Percentiles rank a stretch among this genome's conserved stretches.
These are phyloP conservation scores for Penelope pileata DNA, from an alignment of 2,113 vertebrate species.

Conservation along the genomic window DNA sequence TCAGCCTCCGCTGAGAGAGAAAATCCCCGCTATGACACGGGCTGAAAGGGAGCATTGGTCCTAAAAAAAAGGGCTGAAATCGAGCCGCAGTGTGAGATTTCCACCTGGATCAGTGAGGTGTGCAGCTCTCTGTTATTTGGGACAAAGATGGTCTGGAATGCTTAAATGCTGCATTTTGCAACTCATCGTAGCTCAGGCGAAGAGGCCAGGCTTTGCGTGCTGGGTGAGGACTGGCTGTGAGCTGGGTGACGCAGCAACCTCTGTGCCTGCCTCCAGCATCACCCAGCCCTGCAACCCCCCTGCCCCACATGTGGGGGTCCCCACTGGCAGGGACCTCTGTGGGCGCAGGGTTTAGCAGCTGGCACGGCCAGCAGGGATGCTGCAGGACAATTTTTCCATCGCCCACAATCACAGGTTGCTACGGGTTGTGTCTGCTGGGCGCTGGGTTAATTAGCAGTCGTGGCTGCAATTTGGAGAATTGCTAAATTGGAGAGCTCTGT, in stretches of 20 bases:
- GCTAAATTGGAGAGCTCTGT: background rate
- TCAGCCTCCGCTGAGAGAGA: background rate
- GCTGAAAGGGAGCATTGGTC: constrained; percentile 10
- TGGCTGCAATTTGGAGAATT: rapidly evolving
- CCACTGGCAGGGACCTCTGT: background rate
- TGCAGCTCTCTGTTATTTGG: background rate
- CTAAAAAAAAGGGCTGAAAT: background rate
- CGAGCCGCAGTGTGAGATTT: background rate
- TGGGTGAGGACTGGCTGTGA: background rate
- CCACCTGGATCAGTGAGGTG: background rate
- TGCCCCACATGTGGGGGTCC: background rate
- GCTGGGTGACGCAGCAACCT: background rate
- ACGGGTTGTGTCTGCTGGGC: rapidly evolving
- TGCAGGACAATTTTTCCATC: background rate
- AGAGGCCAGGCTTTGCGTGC: background rate
- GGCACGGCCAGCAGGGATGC: background rate
- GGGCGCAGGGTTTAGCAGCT: background rate
- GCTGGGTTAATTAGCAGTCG: background rate
- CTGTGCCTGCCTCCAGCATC: background rate
- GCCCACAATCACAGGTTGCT: background rate
- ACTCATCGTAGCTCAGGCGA: background rate
- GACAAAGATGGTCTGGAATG: background rate
- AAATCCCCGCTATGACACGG: constrained; percentile 17
- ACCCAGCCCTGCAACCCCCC: background rate
- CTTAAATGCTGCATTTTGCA: background rate